These are phyloP conservation scores for Cepphus grylle DNA, from an alignment of 2,113 vertebrate genomes.

Conservation along the genomic window DNA sequence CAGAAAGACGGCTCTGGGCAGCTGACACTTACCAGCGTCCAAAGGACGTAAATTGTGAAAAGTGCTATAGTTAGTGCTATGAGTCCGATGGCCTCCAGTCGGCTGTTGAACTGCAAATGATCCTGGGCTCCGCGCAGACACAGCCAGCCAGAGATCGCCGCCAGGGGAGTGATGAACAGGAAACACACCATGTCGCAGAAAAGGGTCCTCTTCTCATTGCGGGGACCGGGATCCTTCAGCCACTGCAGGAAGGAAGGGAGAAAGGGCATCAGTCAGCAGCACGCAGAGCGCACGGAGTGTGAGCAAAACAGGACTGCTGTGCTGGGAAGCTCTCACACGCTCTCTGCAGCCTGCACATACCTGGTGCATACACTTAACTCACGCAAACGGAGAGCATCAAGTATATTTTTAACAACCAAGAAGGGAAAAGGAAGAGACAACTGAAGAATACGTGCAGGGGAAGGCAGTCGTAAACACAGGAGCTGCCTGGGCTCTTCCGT, in stretches of 20 bases:
- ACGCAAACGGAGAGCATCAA: neutral
- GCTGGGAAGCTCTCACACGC: neutral
- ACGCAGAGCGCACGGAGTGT: rapidly evolving
- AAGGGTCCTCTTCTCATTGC: slow-evolving; percentile 92
- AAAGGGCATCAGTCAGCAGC: neutral
- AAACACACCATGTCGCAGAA: slow-evolving; percentile 98
- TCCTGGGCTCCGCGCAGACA: slow-evolving; percentile 93
- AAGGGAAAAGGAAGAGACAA: neutral
- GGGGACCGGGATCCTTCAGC: slow-evolving; percentile 89
- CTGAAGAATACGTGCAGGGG: neutral
- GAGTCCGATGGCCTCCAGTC: slow-evolving; percentile 92
- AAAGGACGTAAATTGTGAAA: slow-evolving; percentile 96
- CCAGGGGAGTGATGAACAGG: slow-evolving; percentile 92
- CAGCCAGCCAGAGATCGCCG: slow-evolving; percentile 94
- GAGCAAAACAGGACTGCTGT: rapidly evolving
- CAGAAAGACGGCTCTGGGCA: neutral
- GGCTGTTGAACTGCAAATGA: slow-evolving; percentile 90
- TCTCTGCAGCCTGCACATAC: rapidly evolving
- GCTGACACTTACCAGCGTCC: slow-evolving; percentile 88
- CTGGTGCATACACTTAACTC: no score
- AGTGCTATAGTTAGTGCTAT: slow-evolving; percentile 96
- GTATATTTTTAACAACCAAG: neutral
- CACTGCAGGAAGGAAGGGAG: slow-evolving; percentile 74
- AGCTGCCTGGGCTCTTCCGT: neutral
- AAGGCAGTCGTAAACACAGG: neutral